Conservation (phyloP, 2,888 invertebrate species). For the Charanyca ferruginea region DNA sequence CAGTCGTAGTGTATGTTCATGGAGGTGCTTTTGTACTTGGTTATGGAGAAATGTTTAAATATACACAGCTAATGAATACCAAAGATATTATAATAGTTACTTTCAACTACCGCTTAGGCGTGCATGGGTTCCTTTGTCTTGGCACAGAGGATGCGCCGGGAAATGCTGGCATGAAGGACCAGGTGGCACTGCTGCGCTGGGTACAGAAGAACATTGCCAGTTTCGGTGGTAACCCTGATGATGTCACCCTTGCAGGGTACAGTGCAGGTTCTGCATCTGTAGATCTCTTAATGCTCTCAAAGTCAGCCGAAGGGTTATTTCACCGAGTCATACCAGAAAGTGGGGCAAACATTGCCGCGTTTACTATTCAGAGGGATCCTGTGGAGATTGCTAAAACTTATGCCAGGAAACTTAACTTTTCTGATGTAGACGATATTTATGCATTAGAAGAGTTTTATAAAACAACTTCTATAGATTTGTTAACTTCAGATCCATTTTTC, state of each 20-base stretch:
- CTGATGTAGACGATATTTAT: slow-evolving; percentile 68
- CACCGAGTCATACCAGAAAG: slow-evolving; percentile 76
- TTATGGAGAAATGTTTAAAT: slow-evolving; percentile 53
- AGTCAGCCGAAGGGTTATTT: slow-evolving; percentile 70
- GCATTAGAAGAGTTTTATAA: slow-evolving; percentile 76
- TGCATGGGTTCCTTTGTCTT: slow-evolving; percentile 73
- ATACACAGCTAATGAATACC: slow-evolving; percentile 58
- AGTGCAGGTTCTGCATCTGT: slow-evolving; percentile 74
- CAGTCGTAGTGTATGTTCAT: slow-evolving; percentile 71
- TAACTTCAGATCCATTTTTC: slow-evolving; percentile 60
- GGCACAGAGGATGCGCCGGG: slow-evolving; percentile 75
- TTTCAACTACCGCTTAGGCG: slow-evolving; percentile 73
- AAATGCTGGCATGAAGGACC: slow-evolving; percentile 79
- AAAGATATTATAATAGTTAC: slow-evolving; percentile 70
- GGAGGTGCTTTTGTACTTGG: slow-evolving; percentile 71
- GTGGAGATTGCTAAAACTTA: slow-evolving; percentile 68
- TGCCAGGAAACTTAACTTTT: slow-evolving; percentile 68
- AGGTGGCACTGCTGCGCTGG: slow-evolving; percentile 76
- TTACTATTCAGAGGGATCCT: slow-evolving; percentile 71
- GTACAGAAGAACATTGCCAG: slow-evolving; percentile 74
- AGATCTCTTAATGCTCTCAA: slow-evolving; percentile 73
- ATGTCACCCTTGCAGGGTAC: slow-evolving; percentile 73
- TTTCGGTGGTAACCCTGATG: slow-evolving; percentile 77
- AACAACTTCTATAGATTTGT: slow-evolving; percentile 63
- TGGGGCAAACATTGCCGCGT: slow-evolving; percentile 68